These are phyloP conservation scores for Heliconius sara DNA, from an alignment of 2,888 invertebrate species.

Conservation along the genomic window DNA sequence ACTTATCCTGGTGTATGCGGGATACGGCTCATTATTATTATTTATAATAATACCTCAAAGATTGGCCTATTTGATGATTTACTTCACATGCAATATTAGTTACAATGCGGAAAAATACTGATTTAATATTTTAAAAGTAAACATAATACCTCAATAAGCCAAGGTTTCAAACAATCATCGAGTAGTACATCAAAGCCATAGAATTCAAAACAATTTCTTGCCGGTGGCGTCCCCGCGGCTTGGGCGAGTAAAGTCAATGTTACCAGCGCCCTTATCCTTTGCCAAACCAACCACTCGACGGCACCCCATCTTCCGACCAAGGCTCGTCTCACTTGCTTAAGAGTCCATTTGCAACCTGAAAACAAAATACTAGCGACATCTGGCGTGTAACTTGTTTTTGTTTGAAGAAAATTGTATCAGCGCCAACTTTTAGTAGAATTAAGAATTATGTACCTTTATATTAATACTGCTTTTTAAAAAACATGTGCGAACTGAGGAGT, in stretches of 20 bases:
- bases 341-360: conserved; percentile 93
- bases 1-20: too few relatives aligned
- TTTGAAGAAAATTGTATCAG: not conserved
- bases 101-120: not conserved
- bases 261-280: conserved; percentile 88
- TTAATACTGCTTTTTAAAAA: too few relatives aligned
- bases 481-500: too few relatives aligned
- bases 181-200: conserved; percentile 96
- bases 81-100: not conserved
- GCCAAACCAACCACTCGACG: conserved; percentile 92
- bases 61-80: not conserved
- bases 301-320: conserved; percentile 86
- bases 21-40: too few relatives aligned
- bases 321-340: conserved; percentile 90
- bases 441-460: too few relatives aligned
- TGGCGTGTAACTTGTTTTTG: not conserved
- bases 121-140: not conserved
- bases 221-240: conserved; percentile 87
- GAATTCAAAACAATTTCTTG: conserved; percentile 93
- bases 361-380: conserved; percentile 33
- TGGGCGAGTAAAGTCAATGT: conserved; percentile 91
- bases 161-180: conserved; percentile 92
- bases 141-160: conserved; percentile 90
- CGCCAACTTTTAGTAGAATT: not conserved
- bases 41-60: not conserved